phyloP scores from a whole-genome alignment of 2,888 invertebrate species.

The Tipula lateralis region DNA sequence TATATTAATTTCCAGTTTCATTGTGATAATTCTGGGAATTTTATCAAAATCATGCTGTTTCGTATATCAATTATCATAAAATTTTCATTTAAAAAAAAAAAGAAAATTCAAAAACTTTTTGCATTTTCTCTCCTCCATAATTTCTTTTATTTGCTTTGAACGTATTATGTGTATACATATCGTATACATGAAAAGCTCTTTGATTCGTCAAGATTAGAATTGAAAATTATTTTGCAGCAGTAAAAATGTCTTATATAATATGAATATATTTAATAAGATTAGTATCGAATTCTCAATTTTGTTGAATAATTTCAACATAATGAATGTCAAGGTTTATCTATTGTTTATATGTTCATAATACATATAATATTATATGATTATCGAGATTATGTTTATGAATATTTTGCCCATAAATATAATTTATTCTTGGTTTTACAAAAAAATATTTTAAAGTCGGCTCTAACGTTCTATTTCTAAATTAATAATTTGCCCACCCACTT shows the following conservation, averaged over 20 bases:
- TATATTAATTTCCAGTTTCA: background rate
- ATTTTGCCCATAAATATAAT: too few species aligned
- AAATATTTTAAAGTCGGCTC: too few species aligned
- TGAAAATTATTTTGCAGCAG: background rate
- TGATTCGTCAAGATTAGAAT: background rate
- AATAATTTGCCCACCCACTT: background rate
- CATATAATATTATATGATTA: too few species aligned
- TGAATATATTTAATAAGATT: background rate
- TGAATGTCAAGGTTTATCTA: background rate
- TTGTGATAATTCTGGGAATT: slow-evolving; percentile 19
- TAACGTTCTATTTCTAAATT: too few species aligned
- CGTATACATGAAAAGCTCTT: background rate
- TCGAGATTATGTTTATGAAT: too few species aligned
- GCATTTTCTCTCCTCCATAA: background rate
- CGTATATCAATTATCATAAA: slow-evolving; percentile 24
- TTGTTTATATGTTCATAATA: background rate
- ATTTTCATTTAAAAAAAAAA: background rate
- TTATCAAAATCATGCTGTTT: slow-evolving; percentile 1
- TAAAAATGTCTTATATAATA: background rate
- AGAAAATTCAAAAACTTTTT: background rate
- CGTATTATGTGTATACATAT: background rate
- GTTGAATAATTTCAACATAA: background rate
- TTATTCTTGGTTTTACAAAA: too few species aligned
- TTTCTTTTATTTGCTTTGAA: background rate
- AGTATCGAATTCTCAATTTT: background rate